Base-by-base conservation (phyloP, 2,797 vertebrate species). In the Myotis pilosus region DNA sequence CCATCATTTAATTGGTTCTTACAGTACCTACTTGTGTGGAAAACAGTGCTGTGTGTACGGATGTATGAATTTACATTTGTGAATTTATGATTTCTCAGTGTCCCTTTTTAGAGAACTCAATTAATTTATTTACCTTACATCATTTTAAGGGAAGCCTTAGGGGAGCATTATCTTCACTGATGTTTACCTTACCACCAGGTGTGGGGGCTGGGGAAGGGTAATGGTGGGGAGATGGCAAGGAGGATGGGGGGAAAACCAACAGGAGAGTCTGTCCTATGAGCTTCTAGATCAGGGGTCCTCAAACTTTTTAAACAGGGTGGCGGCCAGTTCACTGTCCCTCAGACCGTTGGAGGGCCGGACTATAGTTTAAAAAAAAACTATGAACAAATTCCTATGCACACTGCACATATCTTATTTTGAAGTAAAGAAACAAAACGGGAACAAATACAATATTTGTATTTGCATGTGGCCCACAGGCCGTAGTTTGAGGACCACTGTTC, bases 51-150 rank as follows among this genome's bases (percentile, higher is more conserved):
- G 44, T 62, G 33, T 78, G 55, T 80, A 17, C 57, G 47, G 30
- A 95, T 80, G 8, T 13, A 53, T 69, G 55, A 91, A 90, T 96
- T 95, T 86, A 91, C 25, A 79, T 71, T 79, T 89, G 62, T 2
- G 86, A 88, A 93, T 85, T 80, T 92, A 92, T 80, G 41, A 41
- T 71, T 66, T 55, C 74, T 64, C 12, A 53, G 25, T 57, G 89
- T 68, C 41, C 69, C 78, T 93, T 95, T 95, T 79, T 69, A 64
- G 44, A 92, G 62, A 86, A 19, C 75, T 28, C 44, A 92, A 86
- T 72, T 83, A 74, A 66, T 71, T 71, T 87, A 64, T 49, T 93
- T 93, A 75, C 16, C 55, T 80, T 87, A 30, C 57, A 64, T 72
- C 41, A 78, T 75, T 92, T 78, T 71, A 92, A 94, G 47, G 57